Evolutionary conservation across 1,140 invertebrate species (phyloP).

Genomic region (Frieseomelitta varia): DNA sequence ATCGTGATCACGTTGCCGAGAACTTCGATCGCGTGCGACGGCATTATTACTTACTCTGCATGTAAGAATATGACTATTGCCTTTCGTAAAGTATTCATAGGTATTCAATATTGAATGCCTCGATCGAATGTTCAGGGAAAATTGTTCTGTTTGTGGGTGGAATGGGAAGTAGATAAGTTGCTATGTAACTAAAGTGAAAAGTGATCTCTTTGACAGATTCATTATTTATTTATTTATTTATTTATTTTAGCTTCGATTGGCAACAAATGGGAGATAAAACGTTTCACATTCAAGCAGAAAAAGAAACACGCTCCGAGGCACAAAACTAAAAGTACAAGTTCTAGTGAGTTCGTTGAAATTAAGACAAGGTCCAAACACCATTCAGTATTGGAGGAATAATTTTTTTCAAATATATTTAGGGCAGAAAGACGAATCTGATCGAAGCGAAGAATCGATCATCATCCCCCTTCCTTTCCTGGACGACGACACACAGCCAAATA

Average conservation of each 20-base stretch:
- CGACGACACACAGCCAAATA: constrained; percentile 76
- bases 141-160: neutral
- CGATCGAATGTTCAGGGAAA: neutral
- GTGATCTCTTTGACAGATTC: neutral
- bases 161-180: neutral
- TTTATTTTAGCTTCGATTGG: constrained; percentile 2
- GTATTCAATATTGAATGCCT: neutral
- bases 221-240: neutral
- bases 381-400: neutral
- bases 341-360: neutral
- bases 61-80: constrained; percentile 46
- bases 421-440: neutral
- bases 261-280: neutral
- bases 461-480: constrained; percentile 82
- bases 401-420: neutral
- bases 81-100: constrained; percentile 5
- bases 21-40: constrained; percentile 62
- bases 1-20: constrained; percentile 64
- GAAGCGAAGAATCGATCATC: constrained; percentile 34
- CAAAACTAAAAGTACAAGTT: neutral
- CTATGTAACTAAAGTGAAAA: neutral
- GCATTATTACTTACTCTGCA: constrained; percentile 66
- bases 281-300: neutral
- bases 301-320: constrained; percentile 1
- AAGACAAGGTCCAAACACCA: neutral